Evolutionary conservation across 1,140 invertebrate genomes (phyloP), one percentile per base, ranked within the genome.

Genomic region (Eueides isabella): DNA sequence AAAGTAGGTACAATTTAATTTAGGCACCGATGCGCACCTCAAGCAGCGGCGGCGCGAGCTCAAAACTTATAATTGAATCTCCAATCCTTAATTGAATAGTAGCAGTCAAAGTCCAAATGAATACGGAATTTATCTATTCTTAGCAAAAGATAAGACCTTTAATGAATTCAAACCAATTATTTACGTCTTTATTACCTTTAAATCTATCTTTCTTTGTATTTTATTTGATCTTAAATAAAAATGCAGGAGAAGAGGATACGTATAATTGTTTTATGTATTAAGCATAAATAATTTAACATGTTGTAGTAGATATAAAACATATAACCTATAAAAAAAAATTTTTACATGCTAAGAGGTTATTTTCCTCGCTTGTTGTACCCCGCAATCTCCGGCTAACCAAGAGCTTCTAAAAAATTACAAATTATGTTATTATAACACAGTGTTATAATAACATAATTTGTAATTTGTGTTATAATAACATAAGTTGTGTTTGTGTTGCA

Each of bases 1-100:
- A 74, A 75, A 80, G 70, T 63, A 63, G 61, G 29, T 79, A 77
- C 71, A 75, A 84, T 84, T 86, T 81, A 85, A 85, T 83, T 85
- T 80, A 80, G 77, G 74, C 74, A 76, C 72, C 78, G 76, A 81
- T 77, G 78, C 78, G 80, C 82, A 81, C 79, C 78, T 84, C 64
- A 73, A 82, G 68, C 71, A 82, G 64, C 70, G 71, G 71, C 71
- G 66, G 71, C 67, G 67, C 77, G 61, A 74, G 78, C 80, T 87
- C 80, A 76, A 85, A 87, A 87, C 85, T 87, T 87, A 86, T 87
- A 87, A 87, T 87, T 87, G 84, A 85, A 86, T 85, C 77, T 78
- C 74, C 78, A 87, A 82, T 87, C 78, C 81, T 76, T 85, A 87
- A 85, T 86, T 83, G 83, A 86, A 86, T 82, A 83, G 84, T 85